A percentile compares a stretch with the other conserved stretches of the same genome.
Conservation (phyloP, 2,113 vertebrate species). For the Donacobius atricapilla region DNA sequence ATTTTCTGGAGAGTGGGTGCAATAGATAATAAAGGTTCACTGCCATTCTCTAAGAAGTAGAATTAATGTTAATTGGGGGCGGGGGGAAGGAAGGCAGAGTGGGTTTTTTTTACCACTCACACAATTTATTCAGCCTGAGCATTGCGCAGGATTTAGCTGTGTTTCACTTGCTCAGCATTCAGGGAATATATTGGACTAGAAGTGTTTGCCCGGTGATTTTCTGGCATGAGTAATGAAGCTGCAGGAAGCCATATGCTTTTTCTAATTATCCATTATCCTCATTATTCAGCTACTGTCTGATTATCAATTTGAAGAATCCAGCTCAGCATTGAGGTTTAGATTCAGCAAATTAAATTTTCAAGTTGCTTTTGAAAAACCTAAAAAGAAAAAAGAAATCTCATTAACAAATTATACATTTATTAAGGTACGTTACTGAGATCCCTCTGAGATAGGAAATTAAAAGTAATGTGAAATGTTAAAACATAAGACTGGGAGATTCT, state of each 20-base stretch:
- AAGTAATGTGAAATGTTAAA: not conserved
- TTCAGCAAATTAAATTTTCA: constrained; percentile 22
- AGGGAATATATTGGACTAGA: not conserved
- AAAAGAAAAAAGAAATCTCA: not conserved
- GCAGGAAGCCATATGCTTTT: not conserved
- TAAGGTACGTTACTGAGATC: constrained; percentile 26
- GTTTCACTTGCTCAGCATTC: not conserved
- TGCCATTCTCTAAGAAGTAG: not conserved
- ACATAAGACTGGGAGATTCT: not conserved
- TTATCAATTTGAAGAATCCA: not conserved
- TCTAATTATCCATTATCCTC: not conserved
- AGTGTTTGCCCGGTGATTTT: not conserved
- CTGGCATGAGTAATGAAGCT: not conserved
- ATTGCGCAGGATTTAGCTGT: not conserved
- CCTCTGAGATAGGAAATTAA: not conserved
- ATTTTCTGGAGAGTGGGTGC: not conserved
- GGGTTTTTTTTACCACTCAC: not conserved
- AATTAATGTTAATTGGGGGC: not conserved
- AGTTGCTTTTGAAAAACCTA: not conserved
- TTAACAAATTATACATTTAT: not conserved
- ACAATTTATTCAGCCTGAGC: not conserved
- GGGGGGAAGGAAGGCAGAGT: too few relatives aligned
- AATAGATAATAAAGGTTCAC: not conserved
- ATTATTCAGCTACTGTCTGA: not conserved
- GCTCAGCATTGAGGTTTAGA: not conserved